Conservation (phyloP, 2,113 vertebrate genomes). For the Spilogale gracilis region DNA sequence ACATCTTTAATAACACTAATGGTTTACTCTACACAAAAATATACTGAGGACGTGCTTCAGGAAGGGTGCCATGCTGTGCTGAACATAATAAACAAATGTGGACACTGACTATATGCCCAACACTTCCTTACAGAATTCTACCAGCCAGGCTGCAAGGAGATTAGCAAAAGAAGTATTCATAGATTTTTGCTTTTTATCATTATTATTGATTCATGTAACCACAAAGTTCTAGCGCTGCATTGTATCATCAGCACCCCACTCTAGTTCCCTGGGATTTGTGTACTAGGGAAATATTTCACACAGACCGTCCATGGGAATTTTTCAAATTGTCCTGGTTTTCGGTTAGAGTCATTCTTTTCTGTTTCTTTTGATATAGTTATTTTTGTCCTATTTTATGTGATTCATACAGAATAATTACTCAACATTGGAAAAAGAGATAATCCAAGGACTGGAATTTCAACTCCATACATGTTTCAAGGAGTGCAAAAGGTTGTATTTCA, state of each 20-base stretch:
- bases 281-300: conserved; percentile 19
- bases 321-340: conserved; percentile 1
- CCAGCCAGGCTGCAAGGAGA: background rate
- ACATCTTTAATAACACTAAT: conserved; percentile 20
- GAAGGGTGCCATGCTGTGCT: background rate
- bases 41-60: background rate
- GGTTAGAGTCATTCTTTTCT: conserved; percentile 55
- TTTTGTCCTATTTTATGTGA: conserved; percentile 16
- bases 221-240: background rate
- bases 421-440: conserved; percentile 52
- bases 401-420: conserved; percentile 49
- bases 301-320: background rate
- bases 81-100: background rate
- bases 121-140: conserved; percentile 25
- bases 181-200: conserved; percentile 10
- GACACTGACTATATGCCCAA: background rate
- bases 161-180: conserved; percentile 16
- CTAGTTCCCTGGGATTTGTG: background rate
- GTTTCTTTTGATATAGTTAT: conserved; percentile 54
- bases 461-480: conserved; percentile 69
- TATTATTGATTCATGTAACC: background rate
- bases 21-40: background rate
- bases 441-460: conserved; percentile 60
- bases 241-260: background rate
- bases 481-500: conserved; percentile 76